Conservation (phyloP, 2,113 vertebrate genomes). For the Elgaria multicarinata region DNA sequence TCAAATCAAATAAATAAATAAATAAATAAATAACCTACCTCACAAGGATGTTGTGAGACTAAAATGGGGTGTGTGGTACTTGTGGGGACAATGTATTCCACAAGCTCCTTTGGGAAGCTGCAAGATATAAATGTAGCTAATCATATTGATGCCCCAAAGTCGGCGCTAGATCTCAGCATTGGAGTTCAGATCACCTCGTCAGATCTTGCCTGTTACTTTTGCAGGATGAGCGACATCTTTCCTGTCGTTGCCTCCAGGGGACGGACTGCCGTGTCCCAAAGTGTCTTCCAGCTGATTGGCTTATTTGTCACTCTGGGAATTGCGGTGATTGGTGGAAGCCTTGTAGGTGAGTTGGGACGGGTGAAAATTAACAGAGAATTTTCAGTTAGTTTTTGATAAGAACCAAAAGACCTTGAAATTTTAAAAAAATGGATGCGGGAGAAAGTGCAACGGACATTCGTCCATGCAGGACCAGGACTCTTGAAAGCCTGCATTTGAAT, state of each 20-base stretch:
- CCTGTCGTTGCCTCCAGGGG: slow-evolving; percentile 59
- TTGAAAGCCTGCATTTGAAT: too few species aligned
- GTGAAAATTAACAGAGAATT: too few species aligned
- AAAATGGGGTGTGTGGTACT: background rate
- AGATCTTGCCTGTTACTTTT: accelerated
- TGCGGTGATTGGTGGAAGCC: slow-evolving; percentile 80
- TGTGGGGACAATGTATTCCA: too few species aligned
- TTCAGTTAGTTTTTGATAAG: too few species aligned
- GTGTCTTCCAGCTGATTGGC: slow-evolving; percentile 77
- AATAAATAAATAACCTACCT: background rate
- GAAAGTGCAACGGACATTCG: too few species aligned
- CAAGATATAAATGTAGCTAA: too few species aligned
- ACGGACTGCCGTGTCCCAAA: slow-evolving; percentile 63
- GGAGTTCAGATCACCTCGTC: accelerated
- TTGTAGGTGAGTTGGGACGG: slow-evolving; percentile 81
- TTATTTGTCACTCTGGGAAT: slow-evolving; percentile 84
- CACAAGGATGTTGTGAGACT: background rate
- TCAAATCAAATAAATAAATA: too few species aligned
- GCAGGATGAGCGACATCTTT: slow-evolving; percentile 84
- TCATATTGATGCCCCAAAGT: background rate
- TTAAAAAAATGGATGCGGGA: too few species aligned
- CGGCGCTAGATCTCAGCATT: accelerated
- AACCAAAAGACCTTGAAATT: too few species aligned
- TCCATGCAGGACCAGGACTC: too few species aligned
- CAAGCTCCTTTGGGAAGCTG: too few species aligned